phyloP scores from a whole-genome alignment of 2,797 vertebrate species.

The Rhabdomys pumilio region DNA sequence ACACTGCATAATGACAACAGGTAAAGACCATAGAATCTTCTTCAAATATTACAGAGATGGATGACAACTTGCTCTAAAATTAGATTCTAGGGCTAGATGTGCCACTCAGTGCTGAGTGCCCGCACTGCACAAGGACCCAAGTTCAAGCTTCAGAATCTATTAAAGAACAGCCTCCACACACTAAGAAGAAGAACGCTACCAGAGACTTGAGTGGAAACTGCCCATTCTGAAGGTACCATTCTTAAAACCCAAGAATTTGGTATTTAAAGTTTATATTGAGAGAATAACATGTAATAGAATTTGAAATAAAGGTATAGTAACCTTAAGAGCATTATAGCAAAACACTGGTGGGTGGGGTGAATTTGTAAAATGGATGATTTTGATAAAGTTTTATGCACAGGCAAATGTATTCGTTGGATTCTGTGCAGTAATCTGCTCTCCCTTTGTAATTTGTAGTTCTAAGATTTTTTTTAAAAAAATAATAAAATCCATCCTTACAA shows the following conservation, averaged over 20 bases:
- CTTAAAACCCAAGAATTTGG: too few relatives aligned
- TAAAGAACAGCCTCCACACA: not conserved
- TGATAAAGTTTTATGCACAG: constrained; percentile 75
- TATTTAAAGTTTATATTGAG: constrained; percentile 49
- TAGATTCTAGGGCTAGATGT: not conserved
- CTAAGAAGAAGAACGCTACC: not conserved
- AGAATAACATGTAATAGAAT: constrained; percentile 70
- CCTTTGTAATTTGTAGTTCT: constrained; percentile 86
- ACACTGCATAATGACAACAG: not conserved
- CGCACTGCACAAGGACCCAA: not conserved
- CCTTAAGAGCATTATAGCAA: constrained; percentile 79
- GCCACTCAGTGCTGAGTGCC: too few relatives aligned
- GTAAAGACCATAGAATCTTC: constrained; percentile 34
- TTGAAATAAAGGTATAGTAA: constrained; percentile 59
- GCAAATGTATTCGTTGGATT: constrained; percentile 81
- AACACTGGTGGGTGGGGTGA: constrained; percentile 64
- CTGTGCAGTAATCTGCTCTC: constrained; percentile 81
- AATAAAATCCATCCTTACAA: too few relatives aligned
- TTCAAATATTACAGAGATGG: constrained; percentile 19
- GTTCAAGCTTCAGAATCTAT: not conserved
- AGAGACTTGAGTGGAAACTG: too few relatives aligned
- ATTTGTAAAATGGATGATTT: constrained; percentile 77
- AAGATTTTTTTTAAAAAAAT: constrained; percentile 49
- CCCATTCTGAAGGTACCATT: too few relatives aligned
- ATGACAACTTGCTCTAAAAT: constrained; percentile 32